These are phyloP conservation scores for Falco berigora DNA, from an alignment of 2,797 vertebrate species.

Conservation along the genomic window DNA sequence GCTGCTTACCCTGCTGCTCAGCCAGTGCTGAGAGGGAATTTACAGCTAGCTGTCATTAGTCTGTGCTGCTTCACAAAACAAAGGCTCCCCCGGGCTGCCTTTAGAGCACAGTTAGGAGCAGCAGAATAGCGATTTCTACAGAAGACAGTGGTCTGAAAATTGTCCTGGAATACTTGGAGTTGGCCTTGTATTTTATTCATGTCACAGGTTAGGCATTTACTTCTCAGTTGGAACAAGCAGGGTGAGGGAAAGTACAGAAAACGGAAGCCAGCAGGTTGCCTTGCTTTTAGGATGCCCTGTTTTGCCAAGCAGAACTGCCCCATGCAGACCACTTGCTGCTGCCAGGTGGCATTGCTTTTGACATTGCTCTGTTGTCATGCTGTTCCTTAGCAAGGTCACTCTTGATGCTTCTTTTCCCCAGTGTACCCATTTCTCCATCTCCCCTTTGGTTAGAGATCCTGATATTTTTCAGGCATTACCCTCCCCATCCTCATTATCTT, in stretches of 20 bases:
- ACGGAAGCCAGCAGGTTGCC: not conserved
- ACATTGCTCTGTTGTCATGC: not conserved
- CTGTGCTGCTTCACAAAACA: not conserved
- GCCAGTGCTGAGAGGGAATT: fast-evolving
- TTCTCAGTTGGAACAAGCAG: not conserved
- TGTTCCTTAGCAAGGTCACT: not conserved
- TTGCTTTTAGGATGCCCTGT: not conserved
- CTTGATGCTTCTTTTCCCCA: not conserved
- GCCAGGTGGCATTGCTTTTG: not conserved
- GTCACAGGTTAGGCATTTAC: not conserved
- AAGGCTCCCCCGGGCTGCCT: not conserved
- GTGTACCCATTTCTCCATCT: not conserved
- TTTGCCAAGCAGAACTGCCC: not conserved
- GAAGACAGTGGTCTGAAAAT: not conserved
- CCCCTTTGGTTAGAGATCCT: not conserved
- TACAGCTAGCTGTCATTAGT: not conserved
- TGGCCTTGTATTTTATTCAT: not conserved
- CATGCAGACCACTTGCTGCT: fast-evolving
- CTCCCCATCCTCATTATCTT: not conserved
- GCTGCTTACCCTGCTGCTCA: not conserved
- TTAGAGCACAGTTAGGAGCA: not conserved
- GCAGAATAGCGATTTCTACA: not conserved
- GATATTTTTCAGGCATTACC: not conserved
- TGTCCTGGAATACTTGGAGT: not conserved
- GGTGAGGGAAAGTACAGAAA: not conserved